Conservation (phyloP, 2,113 vertebrate species). For the Oophaga pumilio region DNA sequence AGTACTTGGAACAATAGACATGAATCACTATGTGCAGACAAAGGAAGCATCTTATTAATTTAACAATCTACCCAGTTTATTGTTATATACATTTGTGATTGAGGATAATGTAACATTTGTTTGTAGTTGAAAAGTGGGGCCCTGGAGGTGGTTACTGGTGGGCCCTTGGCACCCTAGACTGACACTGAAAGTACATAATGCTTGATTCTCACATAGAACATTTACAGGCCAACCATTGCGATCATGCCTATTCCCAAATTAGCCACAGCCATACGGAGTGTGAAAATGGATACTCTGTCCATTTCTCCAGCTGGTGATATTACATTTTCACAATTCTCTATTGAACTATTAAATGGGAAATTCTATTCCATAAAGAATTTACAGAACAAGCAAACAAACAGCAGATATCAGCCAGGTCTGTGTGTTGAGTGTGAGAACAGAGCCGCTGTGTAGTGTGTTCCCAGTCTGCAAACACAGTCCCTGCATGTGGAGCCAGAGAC, state of each 20-base stretch:
- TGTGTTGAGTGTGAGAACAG: conserved; percentile 55
- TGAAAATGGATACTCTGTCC: conserved; percentile 45
- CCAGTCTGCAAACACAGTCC: conserved; percentile 54
- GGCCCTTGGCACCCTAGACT: too few relatives aligned
- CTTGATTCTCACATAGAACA: conserved; percentile 21
- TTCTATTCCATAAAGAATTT: conserved; percentile 28
- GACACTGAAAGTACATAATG: neutral
- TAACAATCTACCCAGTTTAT: too few relatives aligned
- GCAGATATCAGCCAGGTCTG: conserved; percentile 46
- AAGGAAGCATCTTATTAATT: too few relatives aligned
- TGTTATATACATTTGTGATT: too few relatives aligned
- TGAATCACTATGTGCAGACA: too few relatives aligned
- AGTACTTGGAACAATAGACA: too few relatives aligned
- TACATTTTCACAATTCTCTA: conserved; percentile 50
- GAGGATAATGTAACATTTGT: too few relatives aligned
- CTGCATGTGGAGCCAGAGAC: conserved; percentile 48
- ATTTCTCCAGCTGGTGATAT: conserved; percentile 46
- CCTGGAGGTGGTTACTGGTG: too few relatives aligned
- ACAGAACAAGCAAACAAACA: conserved; percentile 56
- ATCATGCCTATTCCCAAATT: conserved; percentile 52
- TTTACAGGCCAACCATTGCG: conserved; percentile 23
- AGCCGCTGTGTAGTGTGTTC: conserved; percentile 52
- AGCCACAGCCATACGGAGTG: conserved; percentile 37
- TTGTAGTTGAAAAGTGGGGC: too few relatives aligned
- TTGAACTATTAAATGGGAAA: conserved; percentile 49